phyloP scores from a whole-genome alignment of 1,140 invertebrate genomes.

The Pseudomyrmex flavicornis region DNA sequence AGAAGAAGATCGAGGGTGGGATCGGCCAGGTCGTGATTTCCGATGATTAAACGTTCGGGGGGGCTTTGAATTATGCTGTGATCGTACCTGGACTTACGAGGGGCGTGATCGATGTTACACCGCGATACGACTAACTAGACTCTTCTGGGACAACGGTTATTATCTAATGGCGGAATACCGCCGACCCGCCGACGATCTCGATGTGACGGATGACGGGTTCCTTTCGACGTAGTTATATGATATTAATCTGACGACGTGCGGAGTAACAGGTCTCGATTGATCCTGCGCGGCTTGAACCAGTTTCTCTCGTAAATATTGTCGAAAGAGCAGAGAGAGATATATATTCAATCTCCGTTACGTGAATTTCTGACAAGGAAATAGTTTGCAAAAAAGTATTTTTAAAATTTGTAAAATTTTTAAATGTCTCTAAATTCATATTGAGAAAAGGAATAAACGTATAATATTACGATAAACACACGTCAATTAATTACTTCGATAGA shows the following conservation, averaged over 20 bases:
- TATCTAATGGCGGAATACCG: constrained; percentile 67
- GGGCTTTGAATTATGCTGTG: constrained; percentile 75
- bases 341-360: constrained; percentile 33
- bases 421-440: constrained; percentile 3
- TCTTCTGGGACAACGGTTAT: constrained; percentile 70
- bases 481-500: constrained; percentile 29
- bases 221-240: constrained; percentile 7
- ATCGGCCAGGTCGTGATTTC: constrained; percentile 71
- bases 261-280: constrained; percentile 27
- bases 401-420: background rate
- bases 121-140: constrained; percentile 77
- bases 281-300: constrained; percentile 46
- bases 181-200: background rate
- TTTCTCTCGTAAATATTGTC: constrained; percentile 66
- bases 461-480: constrained; percentile 1
- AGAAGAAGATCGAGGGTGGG: constrained; percentile 57
- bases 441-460: background rate
- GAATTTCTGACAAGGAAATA: background rate
- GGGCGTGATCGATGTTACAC: constrained; percentile 76
- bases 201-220: constrained; percentile 36
- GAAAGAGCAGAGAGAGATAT: constrained; percentile 58
- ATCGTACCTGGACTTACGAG: constrained; percentile 69
- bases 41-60: constrained; percentile 79
- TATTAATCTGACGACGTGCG: background rate
- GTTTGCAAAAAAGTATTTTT: background rate